Percentiles rank a stretch among this genome's conserved stretches.
Evolutionary conservation across 2,797 vertebrate genomes (phyloP).

Genomic region (Delichon dasypus): DNA sequence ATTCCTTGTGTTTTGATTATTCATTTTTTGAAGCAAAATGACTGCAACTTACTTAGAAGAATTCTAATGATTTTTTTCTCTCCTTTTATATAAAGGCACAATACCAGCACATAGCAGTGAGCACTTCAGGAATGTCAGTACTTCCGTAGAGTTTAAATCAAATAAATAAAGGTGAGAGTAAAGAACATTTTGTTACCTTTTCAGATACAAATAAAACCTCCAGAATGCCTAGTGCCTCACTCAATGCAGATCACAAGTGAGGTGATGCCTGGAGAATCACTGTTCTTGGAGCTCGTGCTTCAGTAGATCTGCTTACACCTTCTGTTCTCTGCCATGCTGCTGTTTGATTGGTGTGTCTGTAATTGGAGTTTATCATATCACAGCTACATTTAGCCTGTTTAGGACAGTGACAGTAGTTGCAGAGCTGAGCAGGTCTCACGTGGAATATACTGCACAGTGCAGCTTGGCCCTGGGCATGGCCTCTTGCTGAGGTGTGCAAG

Average conservation of each 20-base stretch:
- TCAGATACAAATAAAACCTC: not conserved
- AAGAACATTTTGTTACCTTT: not conserved
- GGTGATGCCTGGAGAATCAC: not conserved
- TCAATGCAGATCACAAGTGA: not conserved
- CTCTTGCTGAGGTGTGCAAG: not conserved
- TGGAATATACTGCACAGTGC: not conserved
- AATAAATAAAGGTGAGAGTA: not conserved
- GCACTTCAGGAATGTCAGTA: not conserved
- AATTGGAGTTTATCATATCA: not conserved
- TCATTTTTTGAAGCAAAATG: slow-evolving; percentile 35
- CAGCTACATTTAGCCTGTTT: not conserved
- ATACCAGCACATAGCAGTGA: not conserved
- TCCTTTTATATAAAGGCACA: not conserved
- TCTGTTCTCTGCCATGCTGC: not conserved
- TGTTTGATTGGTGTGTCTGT: not conserved
- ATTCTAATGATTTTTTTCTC: slow-evolving; percentile 20
- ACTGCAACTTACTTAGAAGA: not conserved
- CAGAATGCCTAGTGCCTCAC: not conserved
- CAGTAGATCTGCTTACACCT: not conserved
- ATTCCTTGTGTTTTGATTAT: slow-evolving; percentile 40
- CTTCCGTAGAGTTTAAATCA: not conserved
- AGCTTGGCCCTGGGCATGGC: not conserved
- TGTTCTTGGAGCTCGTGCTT: not conserved
- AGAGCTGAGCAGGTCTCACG: not conserved
- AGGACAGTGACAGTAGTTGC: not conserved